Conservation (phyloP, 1,140 invertebrate species). For the Papilio dardanus region DNA sequence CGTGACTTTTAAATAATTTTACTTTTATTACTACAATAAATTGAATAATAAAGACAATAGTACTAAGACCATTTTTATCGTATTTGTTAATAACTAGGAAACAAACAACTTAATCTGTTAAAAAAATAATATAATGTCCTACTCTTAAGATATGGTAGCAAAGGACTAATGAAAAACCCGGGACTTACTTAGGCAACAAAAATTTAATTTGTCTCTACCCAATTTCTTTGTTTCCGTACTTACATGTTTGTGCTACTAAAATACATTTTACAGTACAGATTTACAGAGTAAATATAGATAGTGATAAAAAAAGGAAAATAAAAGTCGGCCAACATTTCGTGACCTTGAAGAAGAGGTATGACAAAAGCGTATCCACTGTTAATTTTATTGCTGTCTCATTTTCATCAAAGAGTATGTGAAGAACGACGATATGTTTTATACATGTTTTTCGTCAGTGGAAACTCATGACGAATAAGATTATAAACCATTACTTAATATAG, state of each 20-base stretch:
- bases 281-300: slow-evolving; percentile 1
- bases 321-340: slow-evolving; percentile 1
- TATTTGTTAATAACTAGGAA: too few relatives aligned
- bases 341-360: slow-evolving; percentile 16
- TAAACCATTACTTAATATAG: slow-evolving; percentile 15
- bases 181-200: too few relatives aligned
- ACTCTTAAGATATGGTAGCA: too few relatives aligned
- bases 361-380: background rate
- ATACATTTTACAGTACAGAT: slow-evolving; percentile 10
- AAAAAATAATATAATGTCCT: too few relatives aligned
- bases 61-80: too few relatives aligned
- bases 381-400: background rate
- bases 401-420: background rate
- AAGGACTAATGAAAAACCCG: too few relatives aligned
- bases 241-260: slow-evolving; percentile 19
- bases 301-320: slow-evolving; percentile 19
- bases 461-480: background rate
- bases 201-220: background rate
- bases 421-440: background rate
- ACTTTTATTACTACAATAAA: background rate
- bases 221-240: background rate
- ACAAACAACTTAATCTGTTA: too few relatives aligned
- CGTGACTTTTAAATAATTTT: background rate
- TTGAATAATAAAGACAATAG: background rate
- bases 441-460: background rate